Evolutionary conservation across 2,888 invertebrate species (phyloP).

Genomic region (Balanococcus diminutus): DNA sequence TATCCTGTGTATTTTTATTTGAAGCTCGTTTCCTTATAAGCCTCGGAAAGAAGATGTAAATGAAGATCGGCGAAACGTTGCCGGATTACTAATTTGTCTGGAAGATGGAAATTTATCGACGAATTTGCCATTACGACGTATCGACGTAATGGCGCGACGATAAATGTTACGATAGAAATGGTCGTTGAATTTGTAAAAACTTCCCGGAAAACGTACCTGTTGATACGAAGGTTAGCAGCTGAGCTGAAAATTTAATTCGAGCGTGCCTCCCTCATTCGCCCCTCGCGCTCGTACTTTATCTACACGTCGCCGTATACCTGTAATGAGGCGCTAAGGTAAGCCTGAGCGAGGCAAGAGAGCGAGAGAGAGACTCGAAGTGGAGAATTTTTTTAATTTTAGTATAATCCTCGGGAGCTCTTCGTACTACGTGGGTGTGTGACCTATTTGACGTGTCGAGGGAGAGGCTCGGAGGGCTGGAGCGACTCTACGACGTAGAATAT

Average conservation of each 20-base stretch:
- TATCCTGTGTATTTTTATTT: not conserved
- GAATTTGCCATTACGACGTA: not conserved
- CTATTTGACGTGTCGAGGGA: not conserved
- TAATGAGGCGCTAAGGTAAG: not conserved
- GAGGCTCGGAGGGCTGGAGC: not conserved
- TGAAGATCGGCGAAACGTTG: not conserved
- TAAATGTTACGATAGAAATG: constrained; percentile 29
- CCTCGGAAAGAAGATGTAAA: not conserved
- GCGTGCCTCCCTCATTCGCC: not conserved
- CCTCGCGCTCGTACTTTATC: not conserved
- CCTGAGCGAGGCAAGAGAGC: not conserved
- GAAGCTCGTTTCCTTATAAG: constrained; percentile 10
- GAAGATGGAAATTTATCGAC: not conserved
- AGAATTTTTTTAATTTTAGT: constrained; percentile 3
- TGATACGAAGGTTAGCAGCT: constrained; percentile 27
- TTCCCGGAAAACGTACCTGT: constrained; percentile 19
- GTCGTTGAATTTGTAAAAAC: constrained; percentile 25
- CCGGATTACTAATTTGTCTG: constrained; percentile 2
- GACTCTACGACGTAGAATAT: not conserved
- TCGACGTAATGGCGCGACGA: not conserved
- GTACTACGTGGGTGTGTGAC: not conserved
- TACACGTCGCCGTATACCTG: not conserved
- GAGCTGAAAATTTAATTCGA: constrained; percentile 24
- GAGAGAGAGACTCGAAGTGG: no score
- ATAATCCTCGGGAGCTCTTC: not conserved